Evolutionary conservation across 37 sponge, comb jelly and placozoan species (phyloP).

Genomic region (Tethya wilhelma): DNA sequence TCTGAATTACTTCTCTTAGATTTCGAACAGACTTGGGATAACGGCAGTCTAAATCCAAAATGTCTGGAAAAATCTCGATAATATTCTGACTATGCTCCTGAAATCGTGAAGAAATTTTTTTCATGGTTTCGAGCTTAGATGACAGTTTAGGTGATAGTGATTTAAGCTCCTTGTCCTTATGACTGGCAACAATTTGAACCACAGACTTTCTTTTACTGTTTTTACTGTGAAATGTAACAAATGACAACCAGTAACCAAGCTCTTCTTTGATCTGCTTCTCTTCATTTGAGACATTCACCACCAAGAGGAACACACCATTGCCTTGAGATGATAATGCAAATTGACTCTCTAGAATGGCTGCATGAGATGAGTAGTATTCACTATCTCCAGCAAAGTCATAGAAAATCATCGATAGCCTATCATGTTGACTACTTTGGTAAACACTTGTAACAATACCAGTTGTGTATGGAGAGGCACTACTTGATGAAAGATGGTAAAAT

Average conservation of each 20-base stretch:
- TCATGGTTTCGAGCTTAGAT: background rate
- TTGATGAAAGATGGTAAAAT: background rate
- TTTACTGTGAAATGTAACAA: slow-evolving; percentile 5
- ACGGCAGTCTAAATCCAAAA: slow-evolving; percentile 1
- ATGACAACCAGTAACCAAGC: slow-evolving; percentile 33
- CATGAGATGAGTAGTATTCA: slow-evolving; percentile 43
- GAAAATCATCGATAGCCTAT: slow-evolving; percentile 26
- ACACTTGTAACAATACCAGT: slow-evolving; percentile 49
- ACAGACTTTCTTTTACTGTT: background rate
- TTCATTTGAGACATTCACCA: slow-evolving; percentile 40
- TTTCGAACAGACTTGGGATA: background rate
- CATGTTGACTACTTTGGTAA: slow-evolving; percentile 15
- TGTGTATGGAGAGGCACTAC: slow-evolving; percentile 20
- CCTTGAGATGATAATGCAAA: background rate
- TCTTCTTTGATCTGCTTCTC: background rate
- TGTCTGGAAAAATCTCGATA: too few relatives aligned
- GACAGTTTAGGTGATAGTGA: too few relatives aligned
- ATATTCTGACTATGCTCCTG: too few relatives aligned
- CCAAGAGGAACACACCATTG: slow-evolving; percentile 23
- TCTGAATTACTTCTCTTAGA: background rate
- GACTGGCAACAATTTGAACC: slow-evolving; percentile 34
- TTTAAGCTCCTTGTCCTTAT: slow-evolving; percentile 6
- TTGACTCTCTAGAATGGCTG: slow-evolving; percentile 31
- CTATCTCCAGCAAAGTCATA: slow-evolving; percentile 64
- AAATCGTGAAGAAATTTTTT: background rate